Conservation (phyloP, 1,140 invertebrate species). For the Nephotettix cincticeps region DNA sequence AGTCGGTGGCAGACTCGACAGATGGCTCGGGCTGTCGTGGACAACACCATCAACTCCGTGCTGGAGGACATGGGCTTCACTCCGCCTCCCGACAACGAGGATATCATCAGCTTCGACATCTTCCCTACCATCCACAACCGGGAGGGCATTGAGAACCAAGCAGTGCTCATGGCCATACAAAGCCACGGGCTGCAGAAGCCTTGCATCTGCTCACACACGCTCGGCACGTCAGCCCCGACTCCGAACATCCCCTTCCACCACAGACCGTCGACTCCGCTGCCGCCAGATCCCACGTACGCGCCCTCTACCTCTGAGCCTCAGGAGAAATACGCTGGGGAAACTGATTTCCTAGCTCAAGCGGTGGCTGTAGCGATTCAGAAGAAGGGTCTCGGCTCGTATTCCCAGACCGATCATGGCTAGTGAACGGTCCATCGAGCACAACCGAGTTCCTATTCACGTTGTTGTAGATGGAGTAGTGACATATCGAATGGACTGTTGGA, state of each 20-base stretch:
- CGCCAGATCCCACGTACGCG: neutral
- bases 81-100: slow-evolving; percentile 32
- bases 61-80: slow-evolving; percentile 44
- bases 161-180: slow-evolving; percentile 47
- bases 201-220: slow-evolving; percentile 11
- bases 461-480: too few species aligned
- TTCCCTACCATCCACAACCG: slow-evolving; percentile 28
- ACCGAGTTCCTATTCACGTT: neutral
- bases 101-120: slow-evolving; percentile 31
- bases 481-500: too few species aligned
- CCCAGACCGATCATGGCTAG: slow-evolving; percentile 4
- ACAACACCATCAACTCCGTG: slow-evolving; percentile 48
- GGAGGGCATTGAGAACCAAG: slow-evolving; percentile 43
- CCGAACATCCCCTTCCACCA: slow-evolving; percentile 28
- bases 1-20: slow-evolving; percentile 31
- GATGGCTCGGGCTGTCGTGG: slow-evolving; percentile 36
- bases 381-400: slow-evolving; percentile 38
- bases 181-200: slow-evolving; percentile 44
- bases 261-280: neutral
- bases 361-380: slow-evolving; percentile 41
- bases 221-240: neutral
- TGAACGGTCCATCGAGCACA: neutral
- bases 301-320: neutral
- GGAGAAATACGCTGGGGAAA: slow-evolving; percentile 28
- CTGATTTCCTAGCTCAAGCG: slow-evolving; percentile 40